Conservation (phyloP, 2,888 invertebrate genomes). For the Epinotia ramella region DNA sequence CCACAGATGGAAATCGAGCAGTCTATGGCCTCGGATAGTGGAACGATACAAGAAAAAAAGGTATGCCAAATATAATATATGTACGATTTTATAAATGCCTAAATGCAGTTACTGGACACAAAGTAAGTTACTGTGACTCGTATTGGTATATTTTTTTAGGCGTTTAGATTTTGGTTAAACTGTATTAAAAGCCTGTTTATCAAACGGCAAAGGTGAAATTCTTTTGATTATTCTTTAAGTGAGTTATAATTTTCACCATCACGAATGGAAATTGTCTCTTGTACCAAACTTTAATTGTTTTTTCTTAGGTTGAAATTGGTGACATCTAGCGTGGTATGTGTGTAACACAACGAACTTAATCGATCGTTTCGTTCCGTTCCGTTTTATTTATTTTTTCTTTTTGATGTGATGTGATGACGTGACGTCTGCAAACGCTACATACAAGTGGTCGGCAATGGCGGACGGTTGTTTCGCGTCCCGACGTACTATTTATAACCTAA, state of each 20-base stretch:
- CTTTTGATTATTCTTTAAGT: background rate
- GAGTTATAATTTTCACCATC: background rate
- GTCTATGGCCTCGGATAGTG: conserved; percentile 60
- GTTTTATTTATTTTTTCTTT: conserved; percentile 65
- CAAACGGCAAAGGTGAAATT: conserved; percentile 21
- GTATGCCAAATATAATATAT: background rate
- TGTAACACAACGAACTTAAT: conserved; percentile 33
- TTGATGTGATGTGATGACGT: conserved; percentile 72
- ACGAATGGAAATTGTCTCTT: background rate
- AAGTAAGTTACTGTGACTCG: background rate
- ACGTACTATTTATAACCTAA: conserved; percentile 86
- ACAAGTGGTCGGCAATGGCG: conserved; percentile 84
- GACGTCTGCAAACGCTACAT: conserved; percentile 74
- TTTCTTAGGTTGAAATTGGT: conserved; percentile 48
- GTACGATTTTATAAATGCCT: conserved; percentile 18
- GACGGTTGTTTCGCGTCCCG: conserved; percentile 84
- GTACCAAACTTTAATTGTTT: background rate
- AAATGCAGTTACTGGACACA: background rate
- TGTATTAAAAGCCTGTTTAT: background rate
- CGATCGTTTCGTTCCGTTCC: conserved; percentile 53
- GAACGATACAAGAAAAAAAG: conserved; percentile 65
- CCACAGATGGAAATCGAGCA: conserved; percentile 56
- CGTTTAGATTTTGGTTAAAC: background rate
- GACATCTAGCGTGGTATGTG: conserved; percentile 62
- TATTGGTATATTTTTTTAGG: background rate